Base-by-base conservation (phyloP, 1,140 invertebrate species). In the Phymastichus coffea region DNA sequence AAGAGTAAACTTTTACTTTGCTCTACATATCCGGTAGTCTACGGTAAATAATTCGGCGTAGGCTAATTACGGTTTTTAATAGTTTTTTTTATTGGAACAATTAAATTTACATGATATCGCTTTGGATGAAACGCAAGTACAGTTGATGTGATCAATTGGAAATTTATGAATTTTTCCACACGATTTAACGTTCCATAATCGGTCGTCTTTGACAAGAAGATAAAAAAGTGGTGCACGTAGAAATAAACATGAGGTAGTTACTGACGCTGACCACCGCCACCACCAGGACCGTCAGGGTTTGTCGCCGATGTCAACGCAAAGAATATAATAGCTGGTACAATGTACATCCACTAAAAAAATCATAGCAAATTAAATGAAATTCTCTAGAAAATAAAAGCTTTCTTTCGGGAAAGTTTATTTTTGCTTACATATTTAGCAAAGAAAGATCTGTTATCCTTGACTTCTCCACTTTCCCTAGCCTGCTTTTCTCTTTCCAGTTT, bases 341-440 rank as follows among this genome's bases (percentile, higher is more conserved):
- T 94, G 74, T 96, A 96, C 91, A 96, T 95, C 94, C 94, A 97
- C 92, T 95, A 81, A 64, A 87, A 88, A 71, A 70, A 73, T 70
- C 74, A 73, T 57, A 23, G 33, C 20, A 30, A n/a, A 41, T 26
- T 33, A 14, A 54, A 22, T 30, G 4, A 17, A 14, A 19, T 25
- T 22, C 12, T 40, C n/a, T n/a, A n/a, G n/a, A n/a, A n/a, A n/a
- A n/a, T n/a, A n/a, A n/a, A n/a, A n/a, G n/a, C n/a, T n/a, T n/a
- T n/a, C n/a, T n/a, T n/a, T n/a, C n/a, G n/a, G n/a, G n/a, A n/a
- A n/a, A n/a, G n/a, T n/a, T n/a, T n/a, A n/a, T n/a, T 14, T n/a
- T 3, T 37, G 55, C 91, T 90, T 87, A 96, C 94, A 84, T 98
- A 98, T 97, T 96, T 98, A 1, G 91, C 91, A 68, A 98, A 85